Evolutionary conservation across 2,113 vertebrate species (phyloP).

Genomic region (Datnioides undecimradiatus): DNA sequence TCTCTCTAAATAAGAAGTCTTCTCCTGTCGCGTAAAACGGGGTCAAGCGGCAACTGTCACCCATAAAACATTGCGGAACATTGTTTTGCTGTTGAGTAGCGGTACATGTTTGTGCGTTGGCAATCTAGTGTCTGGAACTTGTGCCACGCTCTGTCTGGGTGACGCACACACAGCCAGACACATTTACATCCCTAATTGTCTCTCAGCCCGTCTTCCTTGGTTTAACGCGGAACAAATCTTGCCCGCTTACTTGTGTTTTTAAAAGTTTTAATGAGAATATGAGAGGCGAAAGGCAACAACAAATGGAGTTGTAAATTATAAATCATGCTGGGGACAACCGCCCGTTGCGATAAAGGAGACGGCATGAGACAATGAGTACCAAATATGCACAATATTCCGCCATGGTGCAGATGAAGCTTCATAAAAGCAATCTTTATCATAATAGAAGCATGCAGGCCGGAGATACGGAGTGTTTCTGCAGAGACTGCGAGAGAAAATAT

Average conservation of each 20-base stretch:
- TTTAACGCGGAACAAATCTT: conserved; percentile 33
- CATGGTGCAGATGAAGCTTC: conserved; percentile 20
- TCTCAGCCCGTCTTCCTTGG: conserved; percentile 7
- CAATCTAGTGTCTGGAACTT: background rate
- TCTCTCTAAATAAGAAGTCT: conserved; percentile 5
- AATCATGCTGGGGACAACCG: conserved; percentile 15
- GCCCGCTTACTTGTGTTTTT: conserved; percentile 26
- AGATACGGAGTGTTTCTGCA: conserved; percentile 44
- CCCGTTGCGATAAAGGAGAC: background rate
- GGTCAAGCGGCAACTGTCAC: background rate
- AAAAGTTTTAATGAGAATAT: conserved; percentile 57
- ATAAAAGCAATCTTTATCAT: conserved; percentile 59
- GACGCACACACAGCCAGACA: conserved; percentile 10
- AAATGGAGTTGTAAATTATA: conserved; percentile 45
- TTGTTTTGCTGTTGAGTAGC: conserved; percentile 2
- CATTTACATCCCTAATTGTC: conserved; percentile 32
- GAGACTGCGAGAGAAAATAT: background rate
- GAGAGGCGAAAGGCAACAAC: conserved; percentile 20
- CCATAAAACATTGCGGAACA: background rate
- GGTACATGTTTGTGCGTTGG: background rate
- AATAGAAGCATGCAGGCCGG: conserved; percentile 21
- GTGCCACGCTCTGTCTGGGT: background rate
- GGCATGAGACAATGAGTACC: conserved; percentile 24
- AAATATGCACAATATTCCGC: conserved; percentile 37
- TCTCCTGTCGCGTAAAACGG: background rate